A percentile compares a stretch with the other conserved stretches of the same genome.
phyloP scores from a whole-genome alignment of 1,140 invertebrate species.

The Orchestia grillus region DNA sequence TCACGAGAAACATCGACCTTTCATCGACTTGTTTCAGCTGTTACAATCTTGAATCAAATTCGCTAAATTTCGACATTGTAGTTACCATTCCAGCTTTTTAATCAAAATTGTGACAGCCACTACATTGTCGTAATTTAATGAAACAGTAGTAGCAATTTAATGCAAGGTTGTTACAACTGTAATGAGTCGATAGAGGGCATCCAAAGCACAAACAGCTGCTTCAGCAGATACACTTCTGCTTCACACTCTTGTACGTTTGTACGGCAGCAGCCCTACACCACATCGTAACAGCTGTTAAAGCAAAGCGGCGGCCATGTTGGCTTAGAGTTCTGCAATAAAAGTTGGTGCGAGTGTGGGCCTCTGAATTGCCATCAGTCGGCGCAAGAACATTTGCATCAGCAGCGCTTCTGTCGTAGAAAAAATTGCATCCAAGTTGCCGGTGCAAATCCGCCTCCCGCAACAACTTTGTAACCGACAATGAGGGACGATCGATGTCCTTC shows the following conservation, averaged over 20 bases:
- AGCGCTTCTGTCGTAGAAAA: not conserved
- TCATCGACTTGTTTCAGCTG: not conserved
- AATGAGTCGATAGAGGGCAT: no score
- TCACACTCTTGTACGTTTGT: not conserved
- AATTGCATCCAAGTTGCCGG: not conserved
- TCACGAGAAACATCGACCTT: no score
- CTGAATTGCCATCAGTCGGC: not conserved
- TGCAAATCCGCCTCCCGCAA: not conserved
- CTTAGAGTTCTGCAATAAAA: slow-evolving; percentile 27
- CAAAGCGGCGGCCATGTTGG: not conserved
- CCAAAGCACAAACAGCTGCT: no score
- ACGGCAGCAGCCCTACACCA: not conserved
- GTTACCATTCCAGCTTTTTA: no score
- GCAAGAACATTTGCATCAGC: slow-evolving; percentile 18
- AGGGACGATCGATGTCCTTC: not conserved
- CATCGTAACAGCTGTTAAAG: not conserved
- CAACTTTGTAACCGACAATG: not conserved
- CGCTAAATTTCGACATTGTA: not conserved
- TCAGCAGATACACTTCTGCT: no score
- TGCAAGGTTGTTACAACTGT: no score
- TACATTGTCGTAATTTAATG: not conserved
- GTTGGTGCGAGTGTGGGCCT: not conserved
- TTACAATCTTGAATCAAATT: no score
- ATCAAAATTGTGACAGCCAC: not conserved
- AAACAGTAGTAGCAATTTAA: no score